Evolutionary conservation across 2,888 invertebrate species (phyloP), one percentile per base, ranked within the genome.

Genomic region (Amphipyra tragopoginis): DNA sequence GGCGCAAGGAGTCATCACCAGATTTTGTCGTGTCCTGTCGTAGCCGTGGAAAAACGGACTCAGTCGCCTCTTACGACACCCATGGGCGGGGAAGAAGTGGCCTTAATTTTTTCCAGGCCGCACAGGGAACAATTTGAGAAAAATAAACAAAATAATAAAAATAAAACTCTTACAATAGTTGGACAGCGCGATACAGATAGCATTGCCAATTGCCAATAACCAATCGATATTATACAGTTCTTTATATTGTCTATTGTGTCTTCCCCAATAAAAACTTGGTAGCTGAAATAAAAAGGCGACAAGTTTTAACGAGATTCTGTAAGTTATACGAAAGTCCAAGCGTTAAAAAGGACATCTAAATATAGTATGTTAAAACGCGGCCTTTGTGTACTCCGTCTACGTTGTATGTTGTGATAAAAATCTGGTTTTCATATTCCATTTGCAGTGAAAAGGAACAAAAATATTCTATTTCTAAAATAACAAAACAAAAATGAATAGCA

Each of bases 251-350:
- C 48, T 64, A 64, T 72, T 68, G 65, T 67, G 60, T 50, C 48
- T 60, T 14, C 15, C 40, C 38, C 63, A 59, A 77, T 74, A 76
- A 72, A 77, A 77, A 75, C 59, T 68, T 71, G 36, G 57, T 47
- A 45, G 58, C 61, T 62, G 61, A 66, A 64, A 69, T 68, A 75
- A 72, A 75, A 75, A 64, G 61, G 61, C 58, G 49, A 60, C 65
- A 76, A 77, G 75, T 77, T 77, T 72, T 75, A 77, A 77, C 65
- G 77, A 77, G 76, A 66, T 75, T 65, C 64, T 36, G 59, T 60
- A 60, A 66, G 21, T 64, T 69, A 47, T 49, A 59, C 45, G 43
- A 62, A 72, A 75, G 60, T 75, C 52, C 29, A 47, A 60, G 52
- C 42, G 54, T 50, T 52, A 38, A 58, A 38, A 58, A 63, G 56